Conservation (phyloP, 2,888 invertebrate species). For the Marasmarcha lunaedactyla region DNA sequence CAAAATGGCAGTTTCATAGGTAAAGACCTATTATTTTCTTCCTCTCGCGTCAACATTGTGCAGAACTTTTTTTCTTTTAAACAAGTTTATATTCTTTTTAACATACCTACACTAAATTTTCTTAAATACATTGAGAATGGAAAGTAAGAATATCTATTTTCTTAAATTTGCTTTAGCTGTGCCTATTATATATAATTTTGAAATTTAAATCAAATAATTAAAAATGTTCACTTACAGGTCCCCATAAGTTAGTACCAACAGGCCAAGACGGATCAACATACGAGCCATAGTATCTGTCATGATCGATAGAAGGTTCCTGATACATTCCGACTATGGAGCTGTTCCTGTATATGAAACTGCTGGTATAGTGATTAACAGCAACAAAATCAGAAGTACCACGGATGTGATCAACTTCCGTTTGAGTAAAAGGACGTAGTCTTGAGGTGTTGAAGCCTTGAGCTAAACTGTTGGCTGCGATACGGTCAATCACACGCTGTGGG, state of each 20-base stretch:
- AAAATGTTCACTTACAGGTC: constrained; percentile 22
- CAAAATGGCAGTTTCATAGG: too few relatives aligned
- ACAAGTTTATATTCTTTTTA: too few relatives aligned
- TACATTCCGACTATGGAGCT: constrained; percentile 15
- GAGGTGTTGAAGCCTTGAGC: constrained; percentile 46
- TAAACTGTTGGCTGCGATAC: constrained; percentile 61
- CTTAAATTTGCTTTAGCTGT: too few relatives aligned
- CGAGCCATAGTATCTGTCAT: constrained; percentile 18
- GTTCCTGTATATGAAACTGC: constrained; percentile 25
- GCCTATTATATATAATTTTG: too few relatives aligned
- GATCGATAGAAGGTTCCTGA: constrained; percentile 18
- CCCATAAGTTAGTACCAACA: constrained; percentile 16
- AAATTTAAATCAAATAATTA: too few relatives aligned
- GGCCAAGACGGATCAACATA: constrained; percentile 22
- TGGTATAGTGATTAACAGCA: constrained; percentile 75
- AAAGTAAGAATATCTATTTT: too few relatives aligned
- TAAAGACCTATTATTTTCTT: too few relatives aligned
- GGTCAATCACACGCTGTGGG: constrained; percentile 68
- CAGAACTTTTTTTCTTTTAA: too few relatives aligned
- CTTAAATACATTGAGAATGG: too few relatives aligned
- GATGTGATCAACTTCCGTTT: constrained; percentile 35
- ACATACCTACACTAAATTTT: too few relatives aligned
- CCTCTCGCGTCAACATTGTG: too few relatives aligned
- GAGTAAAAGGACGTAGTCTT: constrained; percentile 47
- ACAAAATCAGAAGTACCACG: constrained; percentile 33